Evolutionary conservation across 2,888 invertebrate genomes (phyloP), one percentile per base, ranked within the genome.

Genomic region (Prosapia bicincta): DNA sequence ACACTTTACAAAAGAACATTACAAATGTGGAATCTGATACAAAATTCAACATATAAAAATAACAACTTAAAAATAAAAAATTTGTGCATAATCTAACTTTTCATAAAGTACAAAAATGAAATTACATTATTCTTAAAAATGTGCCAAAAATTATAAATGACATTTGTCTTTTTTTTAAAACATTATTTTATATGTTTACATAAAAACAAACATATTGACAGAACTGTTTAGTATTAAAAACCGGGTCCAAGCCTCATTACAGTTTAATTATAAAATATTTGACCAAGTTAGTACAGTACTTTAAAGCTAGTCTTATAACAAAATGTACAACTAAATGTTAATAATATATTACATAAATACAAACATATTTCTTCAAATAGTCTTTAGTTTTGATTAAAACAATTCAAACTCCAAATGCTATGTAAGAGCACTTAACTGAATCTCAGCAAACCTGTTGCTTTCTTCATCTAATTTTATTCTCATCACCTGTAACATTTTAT

Each of bases 261-360:
- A 54, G n/a, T 54, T 54, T 54, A 54, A 54, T 54, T 54, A 54
- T 6, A 54, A 54, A 54, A 54, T 54, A 54, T 20, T 38, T 54
- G n/a, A 54, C 54, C 54, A 54, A 54, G 20, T 54, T 54, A 54
- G 54, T 54, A 20, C 5, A 54, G 54, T n/a, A 20, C 20, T 54
- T 54, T 54, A 54, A 54, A 54, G 54, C 54, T 54, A 54, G 9
- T 5, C 20, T 54, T 54, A 20, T 54, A 54, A 54, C 54, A 54
- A 54, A 54, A 54, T 54, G 54, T 54, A 54, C 54, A 54, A 54
- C 54, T 54, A 54, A 54, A 54, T 54, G 54, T 54, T 54, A 54
- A 54, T 54, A 54, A 54, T 54, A 54, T 54, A 54, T 54, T 54
- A 54, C 54, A 54, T 54, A 54, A 5, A 54, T 54, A 54, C 54